Base-by-base conservation (phyloP, 2,797 vertebrate species). In the Alosa sapidissima region DNA sequence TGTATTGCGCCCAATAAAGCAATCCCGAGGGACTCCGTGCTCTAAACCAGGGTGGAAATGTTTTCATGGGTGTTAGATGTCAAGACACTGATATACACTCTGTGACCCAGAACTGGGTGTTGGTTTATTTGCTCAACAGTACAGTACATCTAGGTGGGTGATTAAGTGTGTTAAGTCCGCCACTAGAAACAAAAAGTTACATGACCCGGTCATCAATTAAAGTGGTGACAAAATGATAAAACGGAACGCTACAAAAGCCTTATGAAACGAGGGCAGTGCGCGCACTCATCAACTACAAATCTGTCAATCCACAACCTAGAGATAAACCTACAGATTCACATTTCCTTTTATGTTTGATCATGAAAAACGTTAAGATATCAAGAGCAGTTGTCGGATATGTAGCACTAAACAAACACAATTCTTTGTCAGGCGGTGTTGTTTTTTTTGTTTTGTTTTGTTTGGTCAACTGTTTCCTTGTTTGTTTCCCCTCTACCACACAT, bases 31-130 rank as follows among this genome's bases (percentile, higher is more conserved):
- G 72, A 16, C 28, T 2, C 5, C 11, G 33, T 13, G 16, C 72
- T 78, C 72, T 78, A 78, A 78, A 78, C 36, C 72, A 47, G 72
- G 41, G 72, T 78, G 72, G 72, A 36, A 10, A 78, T 78, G 28
- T 55, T 45, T 81, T 47, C 36, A 58, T 84, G 54, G 49, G 72
- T 81, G 83, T 84, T 47, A 45, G n/a, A 47, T 75, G 51, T 78
- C 83, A 84, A 52, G 33, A 19, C 49, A 52, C 45, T 84, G 82
- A 48, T 48, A 65, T 83, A 49, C 83, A 72, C 68, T 9, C 47
- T 83, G n/a, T 33, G 41, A 49, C 65, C 83, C 24, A 84, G 16
- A 72, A 84, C 48, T 47, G 24, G 62, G 48, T 52, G 28, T 33
- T 51, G 48, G 9, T 72, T 47, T 84, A 52, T 51, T 84, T 75